Base-by-base conservation (phyloP, 2,888 invertebrate genomes). In the Hartigia nigra region DNA sequence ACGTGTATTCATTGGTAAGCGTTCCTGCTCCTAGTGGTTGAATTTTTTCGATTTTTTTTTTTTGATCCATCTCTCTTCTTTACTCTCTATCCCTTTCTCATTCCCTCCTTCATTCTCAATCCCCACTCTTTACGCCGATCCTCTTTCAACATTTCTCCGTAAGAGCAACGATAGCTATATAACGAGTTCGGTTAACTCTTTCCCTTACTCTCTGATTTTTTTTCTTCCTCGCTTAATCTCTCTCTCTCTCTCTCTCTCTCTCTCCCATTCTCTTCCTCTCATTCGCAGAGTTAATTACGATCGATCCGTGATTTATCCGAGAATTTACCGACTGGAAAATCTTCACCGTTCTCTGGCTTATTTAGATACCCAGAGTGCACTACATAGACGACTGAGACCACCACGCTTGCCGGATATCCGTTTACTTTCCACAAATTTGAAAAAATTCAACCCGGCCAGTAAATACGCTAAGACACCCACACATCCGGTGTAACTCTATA, bases 261-360 rank as follows among this genome's bases (percentile, higher is more conserved):
- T 9, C 9, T 1, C 55, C 23, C 23, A 2, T 23, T 23, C 9
- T 55, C 23, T 23, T 23, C 23, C 23, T 23, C 75, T 74, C 72
- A 77, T 70, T 76, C 76, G 31, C 76, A 74, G 79, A 75, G 77
- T 79, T 74, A 79, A 79, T 79, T 77, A 79, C 79, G 39, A 76
- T 72, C 70, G 77, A 79, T 79, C 74, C 77, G 31, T 69, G 14
- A 79, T 79, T 77, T 79, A 77, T 75, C 36, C 75, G 69, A 77
- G 39, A 70, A 36, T 12, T 32, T 23, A 23, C 55, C 55, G 23
- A 55, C 55, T 55, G 55, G 23, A 55, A 55, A 55, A 55, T 55
- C 39, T 14, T 5, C 39, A 5, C 14, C 55, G 23, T 23, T 23
- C 55, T 55, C 55, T 23, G 55, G 55, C 2, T 39, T 39, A 39